Evolutionary conservation across 1,140 invertebrate species (phyloP), one percentile per base, ranked within the genome.

Genomic region (Parasteatoda tepidariorum): DNA sequence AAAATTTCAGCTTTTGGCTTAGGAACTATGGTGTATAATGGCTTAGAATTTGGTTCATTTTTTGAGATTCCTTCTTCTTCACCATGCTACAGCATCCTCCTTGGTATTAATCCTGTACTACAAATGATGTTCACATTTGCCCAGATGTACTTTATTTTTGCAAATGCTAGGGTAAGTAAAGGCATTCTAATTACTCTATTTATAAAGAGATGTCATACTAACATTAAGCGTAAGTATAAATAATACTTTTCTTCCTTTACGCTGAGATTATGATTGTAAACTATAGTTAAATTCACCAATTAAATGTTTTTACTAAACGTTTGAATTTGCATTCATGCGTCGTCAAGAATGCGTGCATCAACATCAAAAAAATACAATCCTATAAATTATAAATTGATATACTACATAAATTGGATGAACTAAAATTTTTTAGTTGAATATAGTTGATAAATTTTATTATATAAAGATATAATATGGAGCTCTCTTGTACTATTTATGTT

Each of bases 121-220:
- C 96, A 98, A 87, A 96, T 98, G 92, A 93, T 97, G 38, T 99
- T 98, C 90, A 98, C 97, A 15, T 98, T 99, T 88, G 96, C 96
- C 92, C 97, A 99, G 90, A 98, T 98, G 95, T 98, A 98, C 88
- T 99, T 98, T 88, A 97, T 99, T 88, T 99, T 99, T 90, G 97
- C 98, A 93, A 98, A 99, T 90, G 97, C 97, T 68, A 92, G 97
- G 91, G 97, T 98, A 92, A 93, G 93, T 85, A 15, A 26, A 13
- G 18, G 26, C 24, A 38, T 68, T 15, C 15, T 38, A n/a, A n/a
- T n/a, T n/a, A n/a, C n/a, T n/a, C n/a, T n/a, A n/a, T n/a, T n/a
- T n/a, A n/a, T n/a, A 3, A 18, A 18, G 54, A 57, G 18, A 1
- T 11, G 24, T 22, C 24, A n/a, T 13, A 57, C 11, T 15, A 57